Base-by-base conservation (phyloP, 2,113 vertebrate genomes). In the Meles meles region DNA sequence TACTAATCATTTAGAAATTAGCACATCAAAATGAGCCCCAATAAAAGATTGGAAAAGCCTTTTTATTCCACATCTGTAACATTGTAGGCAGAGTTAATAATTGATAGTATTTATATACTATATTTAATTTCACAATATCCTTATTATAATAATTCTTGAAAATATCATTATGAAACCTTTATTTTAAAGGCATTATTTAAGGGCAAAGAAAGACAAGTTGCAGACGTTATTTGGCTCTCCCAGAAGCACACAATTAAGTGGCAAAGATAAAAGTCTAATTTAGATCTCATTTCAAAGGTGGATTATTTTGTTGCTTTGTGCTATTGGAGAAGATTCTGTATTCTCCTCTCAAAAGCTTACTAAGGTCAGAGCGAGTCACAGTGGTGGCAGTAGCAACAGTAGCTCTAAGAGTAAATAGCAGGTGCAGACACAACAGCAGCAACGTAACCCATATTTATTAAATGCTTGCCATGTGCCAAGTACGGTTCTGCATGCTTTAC, bases 31-130 rank as follows among this genome's bases (percentile, higher is more conserved):
- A 84, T 69, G 47, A 90, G 2, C 39, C 34, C 29, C 20, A 39
- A 11, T 7, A 52, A 89, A 61, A 74, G 37, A 79, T 15, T 76
- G 12, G 9, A 94, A 90, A n/a, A 82, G 34, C 0, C 25, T 81
- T 93, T 96, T 86, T 61, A 93, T 86, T 65, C 76, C 82, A 83
- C 87, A 74, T 65, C 23, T 69, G 49, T 15, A 90, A 65, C 3
- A 65, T 63, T 57, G 5, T 61, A 82, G 29, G 59, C 9, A 61
- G 29, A 82, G 13, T 52, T 79, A 86, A 52, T 55, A 77, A 92
- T 3, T 1, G 20, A 65, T 25, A 47, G 27, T 25, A 88, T 88
- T 87, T 77, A 57, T 57, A 31, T 12, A 17, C 87, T 29, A 55
- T 25, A 86, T 61, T 93, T 88, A 82, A 61, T 57, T 83, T 83